Percentiles rank a stretch among this genome's conserved stretches.
Conservation (phyloP, 1,140 invertebrate genomes). For the Nebria ingens region DNA sequence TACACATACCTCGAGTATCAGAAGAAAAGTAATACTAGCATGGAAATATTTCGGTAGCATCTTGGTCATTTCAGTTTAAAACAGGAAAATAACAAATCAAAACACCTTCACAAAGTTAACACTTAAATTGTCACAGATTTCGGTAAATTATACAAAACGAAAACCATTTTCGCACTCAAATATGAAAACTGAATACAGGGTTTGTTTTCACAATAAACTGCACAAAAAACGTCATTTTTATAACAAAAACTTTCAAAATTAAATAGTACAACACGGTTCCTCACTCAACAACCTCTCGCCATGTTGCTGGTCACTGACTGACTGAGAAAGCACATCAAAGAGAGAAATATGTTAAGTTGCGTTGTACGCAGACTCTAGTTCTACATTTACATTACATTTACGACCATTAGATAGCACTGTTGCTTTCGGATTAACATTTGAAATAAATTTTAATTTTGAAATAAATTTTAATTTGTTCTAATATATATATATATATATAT, state of each 20-base stretch:
- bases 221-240: neutral
- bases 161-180: neutral
- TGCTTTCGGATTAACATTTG: too few species aligned
- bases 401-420: too few species aligned
- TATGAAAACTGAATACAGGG: neutral
- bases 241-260: neutral
- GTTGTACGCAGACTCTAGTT: too few species aligned
- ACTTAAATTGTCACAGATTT: neutral
- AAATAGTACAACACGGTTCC: neutral
- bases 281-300: neutral
- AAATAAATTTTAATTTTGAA: too few species aligned
- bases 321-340: too few species aligned
- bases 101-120: constrained; percentile 3
- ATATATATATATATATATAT: too few species aligned
- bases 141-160: neutral
- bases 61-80: neutral
- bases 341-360: too few species aligned
- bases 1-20: neutral
- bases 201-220: neutral
- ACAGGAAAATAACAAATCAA: neutral
- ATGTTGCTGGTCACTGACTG: constrained; percentile 8
- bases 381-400: too few species aligned
- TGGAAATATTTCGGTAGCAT: neutral
- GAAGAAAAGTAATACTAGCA: neutral
- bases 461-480: too few species aligned